Percentiles rank a stretch among this genome's conserved stretches.
Conservation (phyloP, 2,888 invertebrate species). For the Eustalomyia histrio region DNA sequence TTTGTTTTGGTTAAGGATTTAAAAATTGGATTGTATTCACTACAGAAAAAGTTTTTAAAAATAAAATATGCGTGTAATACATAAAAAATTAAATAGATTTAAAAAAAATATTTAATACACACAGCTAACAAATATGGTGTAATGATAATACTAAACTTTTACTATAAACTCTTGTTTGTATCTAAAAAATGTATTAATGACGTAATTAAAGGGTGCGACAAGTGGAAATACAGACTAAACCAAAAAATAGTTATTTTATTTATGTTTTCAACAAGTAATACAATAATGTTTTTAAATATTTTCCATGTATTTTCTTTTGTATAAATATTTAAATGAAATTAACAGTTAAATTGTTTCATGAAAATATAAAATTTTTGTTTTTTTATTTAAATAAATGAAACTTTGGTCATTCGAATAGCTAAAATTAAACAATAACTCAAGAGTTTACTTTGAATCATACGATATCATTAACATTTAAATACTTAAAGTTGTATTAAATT, state of each 20-base stretch:
- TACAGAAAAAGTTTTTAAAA: constrained; percentile 14
- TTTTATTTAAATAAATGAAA: not conserved
- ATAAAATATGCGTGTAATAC: not conserved
- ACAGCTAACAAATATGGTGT: constrained; percentile 1
- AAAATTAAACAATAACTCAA: not conserved
- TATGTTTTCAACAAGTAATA: not conserved
- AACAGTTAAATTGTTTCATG: not conserved
- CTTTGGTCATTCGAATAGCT: not conserved
- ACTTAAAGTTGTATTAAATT: not conserved
- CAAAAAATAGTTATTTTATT: not conserved
- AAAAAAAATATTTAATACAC: constrained; percentile 6
- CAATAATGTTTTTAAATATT: not conserved
- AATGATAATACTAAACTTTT: constrained; percentile 1
- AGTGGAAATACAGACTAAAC: constrained; percentile 3
- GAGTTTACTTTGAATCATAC: not conserved
- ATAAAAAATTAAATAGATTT: constrained; percentile 6
- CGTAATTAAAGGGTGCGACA: constrained; percentile 19
- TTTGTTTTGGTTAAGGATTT: constrained; percentile 18
- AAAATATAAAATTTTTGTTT: not conserved
- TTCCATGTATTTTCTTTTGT: not conserved
- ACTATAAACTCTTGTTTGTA: constrained; percentile 1
- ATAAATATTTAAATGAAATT: not conserved
- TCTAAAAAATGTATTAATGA: not conserved
- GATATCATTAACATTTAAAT: not conserved
- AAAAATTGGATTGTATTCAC: constrained; percentile 17